These are phyloP conservation scores for Drosophila subobscura DNA, from an alignment of 1,140 invertebrate species.

Conservation along the genomic window DNA sequence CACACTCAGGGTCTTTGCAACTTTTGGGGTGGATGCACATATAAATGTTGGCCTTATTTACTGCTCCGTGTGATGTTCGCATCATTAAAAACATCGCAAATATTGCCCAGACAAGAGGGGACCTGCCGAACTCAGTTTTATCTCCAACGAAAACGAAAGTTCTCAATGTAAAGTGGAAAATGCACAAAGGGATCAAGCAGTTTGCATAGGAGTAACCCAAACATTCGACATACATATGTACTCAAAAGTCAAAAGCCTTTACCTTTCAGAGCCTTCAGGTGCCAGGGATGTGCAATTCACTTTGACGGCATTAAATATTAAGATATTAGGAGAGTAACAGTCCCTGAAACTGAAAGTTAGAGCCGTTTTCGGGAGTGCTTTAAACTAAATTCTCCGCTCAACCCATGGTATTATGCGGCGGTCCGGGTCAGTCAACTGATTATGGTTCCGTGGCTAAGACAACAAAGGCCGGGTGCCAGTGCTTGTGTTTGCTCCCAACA, in stretches of 20 bases:
- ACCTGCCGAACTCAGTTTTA: slow-evolving; percentile 34
- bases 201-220: no score
- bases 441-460: slow-evolving; percentile 30
- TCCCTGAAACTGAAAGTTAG: slow-evolving; percentile 35
- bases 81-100: slow-evolving; percentile 5
- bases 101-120: slow-evolving; percentile 13
- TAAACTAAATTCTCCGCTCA: slow-evolving; percentile 4
- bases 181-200: not conserved
- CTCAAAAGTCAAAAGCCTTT: no score
- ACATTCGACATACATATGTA: no score
- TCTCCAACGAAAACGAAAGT: slow-evolving; percentile 43
- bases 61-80: slow-evolving; percentile 2
- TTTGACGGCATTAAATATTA: no score
- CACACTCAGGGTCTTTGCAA: slow-evolving; percentile 56
- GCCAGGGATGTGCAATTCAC: no score
- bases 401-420: slow-evolving; percentile 6
- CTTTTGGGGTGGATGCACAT: slow-evolving; percentile 13
- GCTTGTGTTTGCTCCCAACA: slow-evolving; percentile 29
- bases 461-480: slow-evolving; percentile 54
- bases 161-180: slow-evolving; percentile 1
- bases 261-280: no score
- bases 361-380: not conserved
- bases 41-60: slow-evolving; percentile 26
- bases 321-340: no score
- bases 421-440: slow-evolving; percentile 21